Evolutionary conservation across 2,888 invertebrate genomes (phyloP).

Genomic region (Mycogona germanica): DNA sequence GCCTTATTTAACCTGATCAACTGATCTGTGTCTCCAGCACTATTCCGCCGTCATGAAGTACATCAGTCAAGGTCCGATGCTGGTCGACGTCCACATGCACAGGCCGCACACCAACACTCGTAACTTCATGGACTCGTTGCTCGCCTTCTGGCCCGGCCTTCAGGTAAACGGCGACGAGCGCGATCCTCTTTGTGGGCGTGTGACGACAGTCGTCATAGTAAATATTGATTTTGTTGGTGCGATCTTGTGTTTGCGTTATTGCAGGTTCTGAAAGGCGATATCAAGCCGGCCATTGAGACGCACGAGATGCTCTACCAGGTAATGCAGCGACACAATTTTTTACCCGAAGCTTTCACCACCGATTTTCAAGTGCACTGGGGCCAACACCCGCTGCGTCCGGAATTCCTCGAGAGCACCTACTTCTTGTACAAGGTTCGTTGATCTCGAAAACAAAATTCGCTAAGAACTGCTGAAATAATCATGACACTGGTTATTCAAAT

Average conservation of each 20-base stretch:
- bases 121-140: constrained; percentile 92
- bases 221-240: no score
- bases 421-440: constrained; percentile 63
- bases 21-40: constrained; percentile 49
- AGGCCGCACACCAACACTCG: constrained; percentile 85
- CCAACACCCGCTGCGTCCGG: constrained; percentile 90
- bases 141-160: constrained; percentile 97
- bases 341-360: constrained; percentile 97
- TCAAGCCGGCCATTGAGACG: constrained; percentile 95
- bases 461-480: not conserved
- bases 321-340: constrained; percentile 92
- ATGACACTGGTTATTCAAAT: not conserved
- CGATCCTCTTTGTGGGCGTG: not conserved
- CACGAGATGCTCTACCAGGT: constrained; percentile 99
- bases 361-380: constrained; percentile 99
- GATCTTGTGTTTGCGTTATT: not conserved
- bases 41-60: constrained; percentile 96
- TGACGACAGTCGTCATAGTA: no score
- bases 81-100: constrained; percentile 91
- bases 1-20: not conserved
- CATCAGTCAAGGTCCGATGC: constrained; percentile 85
- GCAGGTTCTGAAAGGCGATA: constrained; percentile 68
- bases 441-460: not conserved
- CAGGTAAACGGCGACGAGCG: constrained; percentile 60
- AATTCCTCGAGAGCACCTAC: constrained; percentile 96